Evolutionary conservation across 2,888 invertebrate genomes (phyloP), one percentile per base, ranked within the genome.

Genomic region (Callyntrura guangdongensis): DNA sequence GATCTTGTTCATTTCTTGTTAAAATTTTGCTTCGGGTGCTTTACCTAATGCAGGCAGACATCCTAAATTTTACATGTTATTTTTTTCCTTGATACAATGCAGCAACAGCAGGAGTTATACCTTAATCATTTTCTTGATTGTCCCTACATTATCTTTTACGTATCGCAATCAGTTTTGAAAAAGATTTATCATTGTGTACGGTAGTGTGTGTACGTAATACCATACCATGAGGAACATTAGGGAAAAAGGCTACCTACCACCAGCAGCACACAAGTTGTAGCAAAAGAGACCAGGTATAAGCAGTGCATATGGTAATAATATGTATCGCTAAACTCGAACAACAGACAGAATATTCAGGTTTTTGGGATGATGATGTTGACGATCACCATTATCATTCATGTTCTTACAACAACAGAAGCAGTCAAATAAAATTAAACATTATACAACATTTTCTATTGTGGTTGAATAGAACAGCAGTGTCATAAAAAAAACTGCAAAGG

Each of bases 1-100:
- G 77, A 47, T 74, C 86, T 86, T 47, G 67, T 86, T 56, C 77
- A 59, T 81, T 77, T 77, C 86, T 74, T 64, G 77, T 74, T 85
- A 49, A 56, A 85, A 72, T 85, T 72, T 67, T 84, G 72, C 85
- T 85, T 27, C 25, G 22, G 85, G 85, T 85, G 69, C 8, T 85
- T 72, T 81, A 81, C 81, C 61, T 81, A 81, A 81, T 81, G 61
- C 36, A 59, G 81, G 22, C 20, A 61, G 81, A 81, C 81, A 77
- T 22, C 22, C 17, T 79, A 36, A 27, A 56, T 59, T 61, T 0
- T 36, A 20, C 17, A 25, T 45, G 17, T 47, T 53, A n/a, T n/a
- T 53, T 53, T 27, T 17, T 45, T 56, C 14, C 9, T 56, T 9
- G 12, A 56, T 8, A 11, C 69, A 74, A 14, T 72, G 22, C 11